phyloP scores from a whole-genome alignment of 2,113 vertebrate genomes.

The Istiophorus platypterus region DNA sequence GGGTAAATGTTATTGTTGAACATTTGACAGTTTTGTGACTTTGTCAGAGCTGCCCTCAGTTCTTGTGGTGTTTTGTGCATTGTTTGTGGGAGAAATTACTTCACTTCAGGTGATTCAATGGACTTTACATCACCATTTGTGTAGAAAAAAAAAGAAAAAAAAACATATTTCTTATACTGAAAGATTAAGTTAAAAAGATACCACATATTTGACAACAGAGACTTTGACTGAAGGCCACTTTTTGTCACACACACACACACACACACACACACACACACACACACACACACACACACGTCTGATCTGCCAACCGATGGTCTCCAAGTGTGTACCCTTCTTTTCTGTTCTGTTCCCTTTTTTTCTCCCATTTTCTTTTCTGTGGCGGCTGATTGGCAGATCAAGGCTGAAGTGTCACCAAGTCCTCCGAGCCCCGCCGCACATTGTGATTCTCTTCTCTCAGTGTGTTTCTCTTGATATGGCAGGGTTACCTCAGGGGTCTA shows the following conservation, averaged over 20 bases:
- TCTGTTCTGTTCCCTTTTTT: neutral
- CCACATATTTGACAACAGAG: constrained; percentile 19
- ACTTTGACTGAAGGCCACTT: constrained; percentile 54
- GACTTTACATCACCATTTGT: neutral
- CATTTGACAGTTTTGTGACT: constrained; percentile 24
- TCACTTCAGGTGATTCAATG: constrained; percentile 19
- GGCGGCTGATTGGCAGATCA: constrained; percentile 77
- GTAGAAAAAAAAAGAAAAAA: constrained; percentile 29
- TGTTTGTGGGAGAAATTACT: constrained; percentile 14
- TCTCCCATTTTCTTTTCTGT: constrained; percentile 38
- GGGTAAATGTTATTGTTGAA: neutral
- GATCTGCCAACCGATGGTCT: constrained; percentile 51
- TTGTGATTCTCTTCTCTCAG: constrained; percentile 40
- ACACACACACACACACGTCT: neutral
- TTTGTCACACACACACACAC: constrained; percentile 11
- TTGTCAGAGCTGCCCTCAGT: constrained; percentile 13
- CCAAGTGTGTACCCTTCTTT: constrained; percentile 17
- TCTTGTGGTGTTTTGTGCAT: neutral
- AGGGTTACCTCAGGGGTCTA: constrained; percentile 46
- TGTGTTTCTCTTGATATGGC: constrained; percentile 58
- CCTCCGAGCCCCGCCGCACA: constrained; percentile 35
- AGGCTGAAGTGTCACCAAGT: constrained; percentile 68
- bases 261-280: neutral
- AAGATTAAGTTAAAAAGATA: constrained; percentile 22
- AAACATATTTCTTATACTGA: neutral